These are phyloP conservation scores for Orbicella faveolata DNA, from an alignment of 64 coral and sea anemone genomes.

Conservation along the genomic window DNA sequence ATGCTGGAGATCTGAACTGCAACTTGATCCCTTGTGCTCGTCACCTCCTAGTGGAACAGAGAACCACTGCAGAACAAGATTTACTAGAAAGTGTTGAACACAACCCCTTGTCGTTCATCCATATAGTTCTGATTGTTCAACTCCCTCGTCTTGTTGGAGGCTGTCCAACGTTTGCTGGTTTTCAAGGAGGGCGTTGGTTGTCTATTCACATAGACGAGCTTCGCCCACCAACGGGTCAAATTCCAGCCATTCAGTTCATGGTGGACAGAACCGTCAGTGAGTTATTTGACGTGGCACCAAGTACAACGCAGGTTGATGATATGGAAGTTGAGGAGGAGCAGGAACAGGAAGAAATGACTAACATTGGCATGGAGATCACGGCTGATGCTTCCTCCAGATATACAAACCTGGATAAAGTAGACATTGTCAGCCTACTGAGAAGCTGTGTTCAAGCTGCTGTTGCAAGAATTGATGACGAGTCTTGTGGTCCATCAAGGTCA, in stretches of 20 bases:
- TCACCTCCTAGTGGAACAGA: conserved; percentile 70
- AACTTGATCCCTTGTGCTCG: conserved; percentile 79
- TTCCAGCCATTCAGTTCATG: conserved; percentile 70
- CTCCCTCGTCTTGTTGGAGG: conserved; percentile 67
- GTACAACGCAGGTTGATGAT: conserved; percentile 16
- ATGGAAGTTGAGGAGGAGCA: conserved; percentile 38
- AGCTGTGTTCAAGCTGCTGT: conserved; percentile 80
- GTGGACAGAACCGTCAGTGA: conserved; percentile 63
- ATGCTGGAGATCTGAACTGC: conserved; percentile 59
- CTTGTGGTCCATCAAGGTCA: conserved; percentile 32
- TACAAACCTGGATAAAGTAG: conserved; percentile 14
- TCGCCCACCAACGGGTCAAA: conserved; percentile 35
- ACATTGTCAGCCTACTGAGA: conserved; percentile 48
- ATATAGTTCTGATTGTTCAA: conserved; percentile 64
- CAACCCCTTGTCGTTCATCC: neutral
- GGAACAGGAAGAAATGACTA: neutral
- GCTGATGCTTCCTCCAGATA: neutral
- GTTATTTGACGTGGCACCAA: conserved; percentile 58
- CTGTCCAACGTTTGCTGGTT: conserved; percentile 67
- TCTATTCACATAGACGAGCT: conserved; percentile 39
- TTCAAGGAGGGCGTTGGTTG: conserved; percentile 57
- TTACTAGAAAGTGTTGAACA: neutral
- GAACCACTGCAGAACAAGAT: conserved; percentile 29
- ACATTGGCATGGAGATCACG: neutral
- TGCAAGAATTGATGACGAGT: conserved; percentile 66